phyloP scores from a whole-genome alignment of 2,888 invertebrate genomes.

The Pollenia amentaria region DNA sequence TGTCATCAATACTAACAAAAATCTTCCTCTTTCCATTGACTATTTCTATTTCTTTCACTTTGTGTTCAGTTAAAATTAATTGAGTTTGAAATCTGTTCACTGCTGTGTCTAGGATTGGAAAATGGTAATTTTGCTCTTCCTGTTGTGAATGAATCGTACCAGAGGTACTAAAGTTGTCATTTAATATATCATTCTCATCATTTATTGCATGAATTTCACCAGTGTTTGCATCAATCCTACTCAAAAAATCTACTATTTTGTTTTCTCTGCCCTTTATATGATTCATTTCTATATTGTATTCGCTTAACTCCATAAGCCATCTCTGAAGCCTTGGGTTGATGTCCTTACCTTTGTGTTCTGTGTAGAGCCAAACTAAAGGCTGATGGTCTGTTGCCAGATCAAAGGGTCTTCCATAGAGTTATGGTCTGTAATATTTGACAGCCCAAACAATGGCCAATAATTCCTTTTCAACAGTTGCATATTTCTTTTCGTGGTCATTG shows the following conservation, averaged over 20 bases:
- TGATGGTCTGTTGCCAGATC: slow-evolving; percentile 41
- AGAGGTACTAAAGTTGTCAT: slow-evolving; percentile 1
- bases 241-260: too few relatives aligned
- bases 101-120: slow-evolving; percentile 27
- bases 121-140: slow-evolving; percentile 21
- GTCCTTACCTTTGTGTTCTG: slow-evolving; percentile 25
- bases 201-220: slow-evolving; percentile 14
- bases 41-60: not conserved
- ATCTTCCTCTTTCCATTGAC: not conserved
- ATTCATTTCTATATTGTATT: slow-evolving; percentile 20
- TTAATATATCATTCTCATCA: not conserved
- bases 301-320: slow-evolving; percentile 33
- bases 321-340: slow-evolving; percentile 25
- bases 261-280: too few relatives aligned
- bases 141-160: slow-evolving; percentile 24
- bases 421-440: slow-evolving; percentile 39
- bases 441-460: slow-evolving; percentile 60
- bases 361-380: slow-evolving; percentile 31
- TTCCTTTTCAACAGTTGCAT: slow-evolving; percentile 54
- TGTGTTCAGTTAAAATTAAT: not conserved
- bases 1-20: not conserved
- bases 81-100: slow-evolving; percentile 31
- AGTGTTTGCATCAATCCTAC: slow-evolving; percentile 1
- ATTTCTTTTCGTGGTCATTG: slow-evolving; percentile 56
- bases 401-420: slow-evolving; percentile 43